Evolutionary conservation across 2,888 invertebrate genomes (phyloP), one percentile per base, ranked within the genome.

Genomic region (Euplagia quadripunctaria): DNA sequence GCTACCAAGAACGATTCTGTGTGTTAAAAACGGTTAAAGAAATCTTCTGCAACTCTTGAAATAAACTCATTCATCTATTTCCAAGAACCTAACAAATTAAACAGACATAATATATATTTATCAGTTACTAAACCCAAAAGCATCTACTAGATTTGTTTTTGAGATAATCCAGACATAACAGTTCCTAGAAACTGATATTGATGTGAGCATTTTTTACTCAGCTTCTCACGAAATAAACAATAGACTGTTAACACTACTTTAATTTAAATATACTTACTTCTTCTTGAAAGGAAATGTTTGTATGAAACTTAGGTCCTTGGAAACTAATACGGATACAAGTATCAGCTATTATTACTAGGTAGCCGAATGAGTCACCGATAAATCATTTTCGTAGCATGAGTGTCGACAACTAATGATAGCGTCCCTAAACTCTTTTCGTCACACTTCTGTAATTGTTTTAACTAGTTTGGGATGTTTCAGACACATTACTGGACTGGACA

Each of bases 221-320:
- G 31, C 17, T 46, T 17, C 51, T 14, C 11, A 55, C 52, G 11
- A 42, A 42, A 52, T 9, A 66, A 17, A 52, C 42, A 17, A 52
- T 17, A n/a, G 41, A n/a, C 12, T 51, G 41, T 68, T 12, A 52
- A 42, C 41, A 12, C 20, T 49, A 31, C 46, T 46, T 46, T 65
- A 65, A 65, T 20, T 7, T 67, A n/a, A 67, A 42, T 42, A 52
- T 42, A 52, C 67, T n/a, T 42, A 52, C 67, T n/a, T 42, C 41
- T 43, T 58, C 43, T 20, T 58, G 12, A 68, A 20, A 64, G 64
- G 64, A 64, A 70, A 64, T 70, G 43, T 70, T 70, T 70, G 42
- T 64, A 70, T 70, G 11, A 20, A 16, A 20, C 14, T 42, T n/a
- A 46, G 14, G 16, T 69, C 46, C 17, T 70, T 31, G 41, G 70